phyloP scores from a whole-genome alignment of 2,888 invertebrate genomes.

The Ophion ventricosus region DNA sequence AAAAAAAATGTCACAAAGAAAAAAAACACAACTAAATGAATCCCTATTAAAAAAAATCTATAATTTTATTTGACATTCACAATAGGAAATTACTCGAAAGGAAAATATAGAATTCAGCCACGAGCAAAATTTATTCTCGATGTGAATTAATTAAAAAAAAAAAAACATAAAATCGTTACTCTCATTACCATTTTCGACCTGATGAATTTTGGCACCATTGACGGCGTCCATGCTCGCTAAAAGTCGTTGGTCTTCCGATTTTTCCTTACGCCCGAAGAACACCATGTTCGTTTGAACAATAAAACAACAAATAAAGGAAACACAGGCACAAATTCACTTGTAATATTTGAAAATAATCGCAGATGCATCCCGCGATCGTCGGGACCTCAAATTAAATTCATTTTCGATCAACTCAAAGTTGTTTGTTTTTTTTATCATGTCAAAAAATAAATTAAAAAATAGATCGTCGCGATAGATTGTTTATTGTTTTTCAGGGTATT shows the following conservation, averaged over 20 bases:
- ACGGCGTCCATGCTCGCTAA: slow-evolving; percentile 80
- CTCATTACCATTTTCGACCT: slow-evolving; percentile 80
- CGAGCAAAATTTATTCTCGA: background rate
- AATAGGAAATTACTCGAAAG: no score
- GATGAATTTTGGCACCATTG: slow-evolving; percentile 76
- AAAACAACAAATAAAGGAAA: slow-evolving; percentile 20
- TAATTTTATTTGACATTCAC: background rate
- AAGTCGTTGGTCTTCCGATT: slow-evolving; percentile 78
- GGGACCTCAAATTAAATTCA: background rate
- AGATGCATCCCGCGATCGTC: background rate
- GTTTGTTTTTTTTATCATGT: background rate
- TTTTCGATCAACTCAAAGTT: background rate
- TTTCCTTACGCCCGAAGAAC: slow-evolving; percentile 80
- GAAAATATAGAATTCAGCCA: no score
- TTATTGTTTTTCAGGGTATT: background rate
- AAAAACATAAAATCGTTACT: background rate
- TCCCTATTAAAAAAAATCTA: background rate
- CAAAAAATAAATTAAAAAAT: background rate
- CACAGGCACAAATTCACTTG: slow-evolving; percentile 8
- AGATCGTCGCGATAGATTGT: background rate
- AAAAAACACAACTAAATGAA: background rate
- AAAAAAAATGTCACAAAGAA: background rate
- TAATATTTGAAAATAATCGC: slow-evolving; percentile 6
- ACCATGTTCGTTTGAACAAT: slow-evolving; percentile 73
- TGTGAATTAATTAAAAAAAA: background rate